Evolutionary conservation across 2,888 invertebrate species (phyloP).

Genomic region (Dendrolimus pini): DNA sequence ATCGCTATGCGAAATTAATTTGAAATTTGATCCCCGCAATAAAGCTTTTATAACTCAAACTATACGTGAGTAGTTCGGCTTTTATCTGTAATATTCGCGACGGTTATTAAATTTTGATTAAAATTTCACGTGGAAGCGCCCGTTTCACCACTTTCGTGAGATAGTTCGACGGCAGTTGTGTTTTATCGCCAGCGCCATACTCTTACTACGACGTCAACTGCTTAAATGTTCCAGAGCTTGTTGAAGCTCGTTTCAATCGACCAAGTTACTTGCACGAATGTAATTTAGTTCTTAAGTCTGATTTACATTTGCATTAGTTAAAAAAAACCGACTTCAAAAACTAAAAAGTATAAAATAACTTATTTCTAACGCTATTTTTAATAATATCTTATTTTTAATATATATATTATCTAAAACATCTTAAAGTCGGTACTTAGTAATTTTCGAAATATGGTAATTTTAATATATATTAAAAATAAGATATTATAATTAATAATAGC

Average conservation of each 20-base stretch:
- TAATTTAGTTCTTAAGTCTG: not conserved
- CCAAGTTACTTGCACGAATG: constrained; percentile 3
- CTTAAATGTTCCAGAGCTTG: constrained; percentile 15
- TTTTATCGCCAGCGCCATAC: constrained; percentile 27
- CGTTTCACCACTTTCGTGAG: constrained; percentile 5
- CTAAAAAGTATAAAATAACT: too few relatives aligned
- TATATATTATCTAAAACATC: too few relatives aligned
- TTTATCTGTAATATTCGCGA: not conserved
- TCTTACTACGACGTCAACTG: constrained; percentile 19
- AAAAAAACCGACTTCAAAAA: too few relatives aligned
- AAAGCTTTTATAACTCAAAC: not conserved
- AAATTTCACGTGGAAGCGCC: constrained; percentile 4
- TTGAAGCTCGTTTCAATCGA: constrained; percentile 3
- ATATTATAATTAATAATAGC: too few relatives aligned
- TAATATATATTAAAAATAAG: too few relatives aligned
- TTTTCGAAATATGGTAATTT: too few relatives aligned
- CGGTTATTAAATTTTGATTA: constrained; percentile 9
- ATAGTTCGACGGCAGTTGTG: constrained; percentile 27
- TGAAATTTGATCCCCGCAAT: not conserved
- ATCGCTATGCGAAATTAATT: not conserved
- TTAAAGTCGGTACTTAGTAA: too few relatives aligned
- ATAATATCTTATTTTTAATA: too few relatives aligned
- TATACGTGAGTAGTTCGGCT: not conserved
- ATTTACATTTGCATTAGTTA: not conserved
- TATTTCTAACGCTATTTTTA: too few relatives aligned